phyloP scores from a whole-genome alignment of 2,797 vertebrate species.

The Micropoecilia bifurca region DNA sequence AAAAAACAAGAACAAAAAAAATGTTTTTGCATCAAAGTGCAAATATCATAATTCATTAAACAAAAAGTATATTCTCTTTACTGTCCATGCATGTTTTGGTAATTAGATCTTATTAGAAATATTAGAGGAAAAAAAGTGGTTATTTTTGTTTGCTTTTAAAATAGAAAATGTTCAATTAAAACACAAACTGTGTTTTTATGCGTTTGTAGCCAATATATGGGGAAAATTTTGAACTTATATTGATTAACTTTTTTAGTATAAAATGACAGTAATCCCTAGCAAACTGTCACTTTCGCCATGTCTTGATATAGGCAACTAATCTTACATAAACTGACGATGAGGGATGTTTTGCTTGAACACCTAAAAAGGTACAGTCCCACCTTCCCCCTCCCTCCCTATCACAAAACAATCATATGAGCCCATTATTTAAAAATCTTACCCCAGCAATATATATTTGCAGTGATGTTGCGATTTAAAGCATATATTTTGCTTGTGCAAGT shows the following conservation, averaged over 20 bases:
- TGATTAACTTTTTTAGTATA: background rate
- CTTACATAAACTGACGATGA: background rate
- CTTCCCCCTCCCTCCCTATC: background rate
- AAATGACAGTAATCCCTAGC: background rate
- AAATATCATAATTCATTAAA: constrained; percentile 40
- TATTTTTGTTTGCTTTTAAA: background rate
- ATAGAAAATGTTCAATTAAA: background rate
- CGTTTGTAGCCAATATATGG: background rate
- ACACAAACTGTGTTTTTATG: background rate
- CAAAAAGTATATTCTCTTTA: constrained; percentile 21
- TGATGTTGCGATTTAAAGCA: background rate
- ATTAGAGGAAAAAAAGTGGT: background rate
- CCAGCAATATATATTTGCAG: background rate
- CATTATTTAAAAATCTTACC: background rate
- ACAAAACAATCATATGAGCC: background rate
- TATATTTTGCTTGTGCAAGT: background rate
- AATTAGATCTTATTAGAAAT: background rate
- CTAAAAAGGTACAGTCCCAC: background rate
- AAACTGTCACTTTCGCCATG: background rate
- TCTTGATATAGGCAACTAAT: background rate
- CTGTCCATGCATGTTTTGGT: background rate
- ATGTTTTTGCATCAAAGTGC: constrained; percentile 66
- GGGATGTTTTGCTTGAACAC: background rate
- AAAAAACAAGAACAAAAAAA: constrained; percentile 64
- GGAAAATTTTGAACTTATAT: background rate